Percentiles rank a stretch among this genome's conserved stretches.
These are phyloP conservation scores for Microplitis mediator DNA, from an alignment of 1,140 invertebrate species.

Conservation along the genomic window DNA sequence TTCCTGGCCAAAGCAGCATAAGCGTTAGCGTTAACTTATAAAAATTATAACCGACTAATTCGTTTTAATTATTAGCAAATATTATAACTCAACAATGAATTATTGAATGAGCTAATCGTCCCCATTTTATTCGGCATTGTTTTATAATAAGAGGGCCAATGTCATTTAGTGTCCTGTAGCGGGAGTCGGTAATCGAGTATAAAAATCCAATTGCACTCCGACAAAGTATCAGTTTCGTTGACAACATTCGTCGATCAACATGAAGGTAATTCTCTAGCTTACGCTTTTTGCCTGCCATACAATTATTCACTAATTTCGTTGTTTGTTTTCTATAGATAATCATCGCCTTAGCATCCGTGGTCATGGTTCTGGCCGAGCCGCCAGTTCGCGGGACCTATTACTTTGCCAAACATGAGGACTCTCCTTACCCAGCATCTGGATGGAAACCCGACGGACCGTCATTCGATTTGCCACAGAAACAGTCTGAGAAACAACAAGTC, in stretches of 20 bases:
- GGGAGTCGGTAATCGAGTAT: constrained; percentile 13
- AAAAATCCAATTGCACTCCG: constrained; percentile 20
- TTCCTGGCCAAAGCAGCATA: background rate
- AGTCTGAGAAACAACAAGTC: constrained; percentile 29
- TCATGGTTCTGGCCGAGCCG: constrained; percentile 49
- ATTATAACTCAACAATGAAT: constrained; percentile 48
- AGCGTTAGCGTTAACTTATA: background rate
- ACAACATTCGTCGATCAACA: constrained; percentile 43
- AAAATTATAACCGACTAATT: background rate
- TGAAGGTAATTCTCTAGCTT: constrained; percentile 58
- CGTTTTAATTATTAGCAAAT: background rate
- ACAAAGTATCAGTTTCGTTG: constrained; percentile 54
- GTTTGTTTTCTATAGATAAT: constrained; percentile 42
- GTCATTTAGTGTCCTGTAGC: constrained; percentile 42
- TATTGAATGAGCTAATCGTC: background rate
- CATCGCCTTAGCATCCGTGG: constrained; percentile 40
- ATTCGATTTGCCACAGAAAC: constrained; percentile 63
- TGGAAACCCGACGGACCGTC: constrained; percentile 65
- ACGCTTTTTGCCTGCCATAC: no score
- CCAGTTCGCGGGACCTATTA: constrained; percentile 48
- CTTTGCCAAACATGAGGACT: constrained; percentile 49
- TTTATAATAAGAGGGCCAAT: constrained; percentile 59
- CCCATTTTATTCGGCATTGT: constrained; percentile 46
- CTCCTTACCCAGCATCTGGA: constrained; percentile 62
- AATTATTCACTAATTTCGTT: background rate